Base-by-base conservation (phyloP, 2,888 invertebrate species). In the Erynnis tages region DNA sequence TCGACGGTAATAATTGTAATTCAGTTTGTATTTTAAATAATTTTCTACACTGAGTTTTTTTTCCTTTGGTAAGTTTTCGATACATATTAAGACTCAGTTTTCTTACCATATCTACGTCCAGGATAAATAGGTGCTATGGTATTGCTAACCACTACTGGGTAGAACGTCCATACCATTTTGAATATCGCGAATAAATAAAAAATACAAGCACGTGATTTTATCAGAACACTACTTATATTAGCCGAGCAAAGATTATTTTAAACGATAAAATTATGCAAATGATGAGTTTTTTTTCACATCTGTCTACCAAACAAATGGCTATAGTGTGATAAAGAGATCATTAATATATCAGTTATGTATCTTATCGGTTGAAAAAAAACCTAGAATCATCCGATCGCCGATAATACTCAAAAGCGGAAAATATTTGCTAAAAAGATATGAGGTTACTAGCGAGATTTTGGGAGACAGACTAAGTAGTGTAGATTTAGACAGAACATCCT, bases 341-440 rank as follows among this genome's bases (percentile, higher is more conserved):
- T 8, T 5, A 10, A 37, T 13, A 30, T 30, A 32, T 21, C 11
- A 29, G 4, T 29, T 37, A 30, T 29, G 13, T 37, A 57, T 57
- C 55, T 57, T 57, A 57, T 57, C 57, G 27, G 41, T 30, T 6
- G 19, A 25, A 14, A 37, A 44, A 57, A 55, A 55, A 17, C 53
- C 45, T 47, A 54, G 43, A 44, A 55, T 53, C 14, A 35, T 7
- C 45, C 23, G 35, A 27, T 52, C 29, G 29, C 17, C 25, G 53
- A 46, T 34, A 53, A 57, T 47, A 50, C 50, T 23, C 32, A 27
- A 46, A 29, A 40, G 37, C 10, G 25, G 46, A 48, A 44, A 47
- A 43, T 44, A 45, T 43, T 37, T 47, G 37, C 45, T 11, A 14
- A 41, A 14, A 40, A 25, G 11, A 25, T 47, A 14, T 16, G 16